Percentiles rank a stretch among this genome's conserved stretches.
Conservation (phyloP, 2,113 vertebrate genomes). For the Lutjanus erythropterus region DNA sequence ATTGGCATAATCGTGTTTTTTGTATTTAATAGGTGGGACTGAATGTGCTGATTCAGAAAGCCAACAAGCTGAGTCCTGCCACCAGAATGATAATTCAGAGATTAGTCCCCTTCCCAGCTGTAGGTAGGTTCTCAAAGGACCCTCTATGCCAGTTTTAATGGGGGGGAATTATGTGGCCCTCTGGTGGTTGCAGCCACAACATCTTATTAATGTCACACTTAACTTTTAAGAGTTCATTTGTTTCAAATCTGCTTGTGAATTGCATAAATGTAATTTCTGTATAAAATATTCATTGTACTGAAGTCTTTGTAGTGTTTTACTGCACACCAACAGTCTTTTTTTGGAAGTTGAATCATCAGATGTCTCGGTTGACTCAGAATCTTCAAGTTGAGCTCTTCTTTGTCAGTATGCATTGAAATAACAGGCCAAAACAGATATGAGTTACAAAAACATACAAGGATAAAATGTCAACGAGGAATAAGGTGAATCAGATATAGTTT, state of each 20-base stretch:
- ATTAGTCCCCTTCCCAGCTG: slow-evolving; percentile 97
- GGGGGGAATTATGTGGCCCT: not conserved
- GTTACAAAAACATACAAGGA: no score
- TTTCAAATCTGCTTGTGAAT: not conserved
- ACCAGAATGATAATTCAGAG: slow-evolving; percentile 96
- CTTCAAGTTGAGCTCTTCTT: no score
- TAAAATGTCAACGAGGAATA: no score
- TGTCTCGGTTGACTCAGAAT: no score
- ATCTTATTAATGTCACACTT: not conserved
- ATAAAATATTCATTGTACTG: not conserved
- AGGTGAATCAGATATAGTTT: no score
- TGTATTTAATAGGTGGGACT: slow-evolving; percentile 90
- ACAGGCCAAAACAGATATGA: no score
- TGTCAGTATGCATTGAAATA: no score
- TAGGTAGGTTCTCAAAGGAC: slow-evolving; percentile 86
- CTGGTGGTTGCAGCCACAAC: slow-evolving; percentile 28
- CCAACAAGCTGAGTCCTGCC: slow-evolving; percentile 92
- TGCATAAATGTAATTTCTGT: not conserved
- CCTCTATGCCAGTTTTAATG: not conserved
- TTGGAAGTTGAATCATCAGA: no score
- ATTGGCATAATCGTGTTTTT: not conserved
- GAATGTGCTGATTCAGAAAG: slow-evolving; percentile 95
- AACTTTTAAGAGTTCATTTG: not conserved
- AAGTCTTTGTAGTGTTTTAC: not conserved
- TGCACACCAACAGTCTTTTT: not conserved